These are phyloP conservation scores for Micropoecilia bifurca DNA, from an alignment of 2,797 vertebrate genomes.

Conservation along the genomic window DNA sequence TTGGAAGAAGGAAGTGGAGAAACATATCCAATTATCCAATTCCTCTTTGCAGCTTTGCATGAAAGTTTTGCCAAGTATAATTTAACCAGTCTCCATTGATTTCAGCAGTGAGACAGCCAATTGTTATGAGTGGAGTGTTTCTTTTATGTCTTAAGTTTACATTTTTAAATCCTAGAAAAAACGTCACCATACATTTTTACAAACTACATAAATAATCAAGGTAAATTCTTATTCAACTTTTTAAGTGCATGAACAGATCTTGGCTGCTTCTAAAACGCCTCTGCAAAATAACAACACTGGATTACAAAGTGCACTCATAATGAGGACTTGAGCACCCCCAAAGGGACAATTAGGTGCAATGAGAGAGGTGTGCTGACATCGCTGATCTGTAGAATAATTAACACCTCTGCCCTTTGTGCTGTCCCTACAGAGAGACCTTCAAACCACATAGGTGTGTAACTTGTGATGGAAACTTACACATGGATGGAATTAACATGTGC, in stretches of 20 bases:
- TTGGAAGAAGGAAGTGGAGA: constrained; percentile 6
- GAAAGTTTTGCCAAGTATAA: constrained; percentile 36
- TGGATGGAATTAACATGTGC: constrained; percentile 39
- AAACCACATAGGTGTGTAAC: constrained; percentile 55
- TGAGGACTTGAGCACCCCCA: constrained; percentile 72
- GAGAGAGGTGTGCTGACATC: constrained; percentile 81
- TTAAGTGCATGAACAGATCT: constrained; percentile 25
- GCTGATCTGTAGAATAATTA: constrained; percentile 83
- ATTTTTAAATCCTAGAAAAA: constrained; percentile 8
- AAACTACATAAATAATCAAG: constrained; percentile 4
- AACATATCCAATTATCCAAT: constrained; percentile 28
- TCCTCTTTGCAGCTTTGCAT: constrained; percentile 9
- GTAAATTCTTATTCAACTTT: not conserved
- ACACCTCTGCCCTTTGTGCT: constrained; percentile 78
- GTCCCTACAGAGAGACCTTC: constrained; percentile 67
- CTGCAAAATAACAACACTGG: constrained; percentile 52
- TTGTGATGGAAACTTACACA: constrained; percentile 64
- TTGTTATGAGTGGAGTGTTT: constrained; percentile 4
- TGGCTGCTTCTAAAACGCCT: constrained; percentile 29
- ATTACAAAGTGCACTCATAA: constrained; percentile 71
- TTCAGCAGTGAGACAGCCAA: constrained; percentile 12
- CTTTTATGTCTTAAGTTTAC: constrained; percentile 5
- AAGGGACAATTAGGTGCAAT: constrained; percentile 81
- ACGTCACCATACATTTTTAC: constrained; percentile 1
- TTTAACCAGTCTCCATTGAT: constrained; percentile 16